Evolutionary conservation across 2,797 vertebrate species (phyloP), one percentile per base, ranked within the genome.

Genomic region (Myripristis murdjan): DNA sequence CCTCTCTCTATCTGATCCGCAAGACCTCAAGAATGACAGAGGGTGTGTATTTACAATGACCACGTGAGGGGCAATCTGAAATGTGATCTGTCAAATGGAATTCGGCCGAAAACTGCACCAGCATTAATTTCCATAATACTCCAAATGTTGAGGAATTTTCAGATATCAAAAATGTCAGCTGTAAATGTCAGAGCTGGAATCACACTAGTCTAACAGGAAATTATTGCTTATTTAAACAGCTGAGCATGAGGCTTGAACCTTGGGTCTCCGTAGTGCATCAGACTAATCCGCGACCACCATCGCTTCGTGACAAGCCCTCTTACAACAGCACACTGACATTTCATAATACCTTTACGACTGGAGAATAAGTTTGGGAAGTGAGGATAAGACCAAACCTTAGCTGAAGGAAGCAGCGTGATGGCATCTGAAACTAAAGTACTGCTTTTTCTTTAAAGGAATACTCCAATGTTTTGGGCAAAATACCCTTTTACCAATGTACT

Each of bases 101-200:
- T 79, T 70, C 35, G 3, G 2, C 59, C 6, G 31, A n/a, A 55
- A 20, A 46, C 14, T 33, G 10, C 33, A 56, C 33, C 61, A 16
- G 47, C 33, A 62, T 70, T 71, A 72, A 64, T 83, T 81, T 44
- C 48, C 22, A 49, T 24, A 49, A 24, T 9, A 24, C 51, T 26
- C 52, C 28, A 43, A 67, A 58, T 55, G 64, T 47, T 62, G 71
- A 23, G 52, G 58, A 65, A 56, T 70, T 67, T 75, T 77, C 77
- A 73, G 49, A 87, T 76, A 73, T 80, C 82, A 81, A 75, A 85
- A 88, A 84, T 75, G 81, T 84, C 70, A 82, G 72, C 71, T 26
- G 63, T 72, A 87, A 91, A 89, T 89, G 87, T 88, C 88, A 89
- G 68, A 24, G 44, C 64, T 77, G 64, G 58, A 79, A 70, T 62